Evolutionary conservation across 2,888 invertebrate species (phyloP).

Genomic region (Tribolium freemani): DNA sequence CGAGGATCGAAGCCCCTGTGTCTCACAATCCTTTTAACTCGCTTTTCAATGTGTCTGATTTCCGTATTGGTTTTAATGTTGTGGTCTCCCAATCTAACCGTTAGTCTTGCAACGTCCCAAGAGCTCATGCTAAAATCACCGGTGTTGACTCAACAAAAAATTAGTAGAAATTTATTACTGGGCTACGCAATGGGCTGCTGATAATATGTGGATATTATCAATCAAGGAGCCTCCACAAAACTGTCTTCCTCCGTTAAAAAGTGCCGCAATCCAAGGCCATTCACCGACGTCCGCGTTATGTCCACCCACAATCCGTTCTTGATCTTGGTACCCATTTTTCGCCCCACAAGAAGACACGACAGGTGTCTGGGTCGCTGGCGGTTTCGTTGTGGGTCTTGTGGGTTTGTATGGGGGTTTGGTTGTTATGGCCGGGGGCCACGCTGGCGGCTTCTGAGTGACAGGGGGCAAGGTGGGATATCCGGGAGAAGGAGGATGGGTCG

Average conservation of each 20-base stretch:
- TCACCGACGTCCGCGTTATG: constrained; percentile 85
- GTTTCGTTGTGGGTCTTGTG: constrained; percentile 44
- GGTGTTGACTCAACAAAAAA: neutral
- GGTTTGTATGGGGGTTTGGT: constrained; percentile 44
- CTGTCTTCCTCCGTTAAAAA: constrained; percentile 87
- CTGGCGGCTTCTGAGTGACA: constrained; percentile 29
- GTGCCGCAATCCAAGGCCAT: constrained; percentile 84
- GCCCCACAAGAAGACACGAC: constrained; percentile 73
- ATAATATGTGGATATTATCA: constrained; percentile 82
- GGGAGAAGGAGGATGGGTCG: constrained; percentile 66
- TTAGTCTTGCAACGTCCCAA: constrained; percentile 87
- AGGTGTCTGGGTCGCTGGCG: constrained; percentile 46
- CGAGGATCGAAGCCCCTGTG: constrained; percentile 88
- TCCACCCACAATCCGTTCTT: constrained; percentile 89
- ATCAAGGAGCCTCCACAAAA: constrained; percentile 92
- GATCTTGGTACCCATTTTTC: constrained; percentile 85
- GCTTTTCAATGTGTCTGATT: constrained; percentile 82
- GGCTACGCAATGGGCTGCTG: constrained; percentile 91
- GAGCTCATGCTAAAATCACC: constrained; percentile 83
- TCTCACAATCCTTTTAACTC: constrained; percentile 86
- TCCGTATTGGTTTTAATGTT: constrained; percentile 84
- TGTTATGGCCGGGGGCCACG: constrained; percentile 55
- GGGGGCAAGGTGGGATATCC: constrained; percentile 54
- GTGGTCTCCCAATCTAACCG: constrained; percentile 86
- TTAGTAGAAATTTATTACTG: constrained; percentile 75